Base-by-base conservation (phyloP, 2,113 vertebrate genomes). In the Larimichthys polyactis region DNA sequence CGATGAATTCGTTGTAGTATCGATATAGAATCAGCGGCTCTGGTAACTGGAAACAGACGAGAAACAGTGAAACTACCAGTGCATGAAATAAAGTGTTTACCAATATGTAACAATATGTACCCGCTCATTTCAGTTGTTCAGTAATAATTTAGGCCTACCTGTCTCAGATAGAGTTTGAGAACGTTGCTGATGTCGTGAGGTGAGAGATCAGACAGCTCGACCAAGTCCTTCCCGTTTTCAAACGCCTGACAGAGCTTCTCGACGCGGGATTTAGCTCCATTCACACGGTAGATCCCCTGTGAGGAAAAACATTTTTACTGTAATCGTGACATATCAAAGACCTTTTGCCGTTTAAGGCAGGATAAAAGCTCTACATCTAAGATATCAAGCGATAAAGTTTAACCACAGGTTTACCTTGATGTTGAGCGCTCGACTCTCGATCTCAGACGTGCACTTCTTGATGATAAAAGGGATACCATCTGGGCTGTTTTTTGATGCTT, bases 231-330 rank as follows among this genome's bases (percentile, higher is more conserved):
- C 70, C 98, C 98, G 24, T 99, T 99, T 95, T 99, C 98, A 93
- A 99, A 98, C 14, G 97, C 97, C 87, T 99, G 98, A 82, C 98
- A 99, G 36, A 99, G 95, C 87, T 99, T 99, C 92, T 99, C 98
- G 40, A 98, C 97, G 54, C 98, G 97, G 57, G 97, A 96, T 93
- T 99, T 99, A 54, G 97, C 98, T 82, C 98, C 98, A 82, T 97
- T 99, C 60, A 99, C 96, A 66, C 98, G 96, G 88, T 99, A 99
- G 92, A 99, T 99, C 24, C 98, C 98, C 98, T 99, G 82, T 5
- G 72, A 74, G 11, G 55, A 12, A 57, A 54, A 54, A 62, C 0
- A 78, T 16, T 54, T 64, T 66, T 32, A 62, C 24, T 1, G 4
- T 11, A 22, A 43, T 5, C 3, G 11, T 64, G 12, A 62, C 43